These are phyloP conservation scores for Stictonetta naevosa DNA, from an alignment of 2,113 vertebrate genomes.

Conservation along the genomic window DNA sequence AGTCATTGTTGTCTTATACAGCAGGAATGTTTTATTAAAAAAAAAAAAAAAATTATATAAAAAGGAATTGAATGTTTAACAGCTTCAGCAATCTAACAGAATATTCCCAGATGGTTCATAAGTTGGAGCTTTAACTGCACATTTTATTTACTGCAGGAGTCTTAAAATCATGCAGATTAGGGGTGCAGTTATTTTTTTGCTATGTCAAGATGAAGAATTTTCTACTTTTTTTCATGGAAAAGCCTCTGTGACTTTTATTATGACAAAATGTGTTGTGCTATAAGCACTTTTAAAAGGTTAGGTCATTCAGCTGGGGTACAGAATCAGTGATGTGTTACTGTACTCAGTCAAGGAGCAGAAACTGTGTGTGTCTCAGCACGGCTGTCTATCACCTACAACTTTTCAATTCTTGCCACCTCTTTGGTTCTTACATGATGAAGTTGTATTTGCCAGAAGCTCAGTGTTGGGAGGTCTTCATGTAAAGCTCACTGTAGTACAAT, in stretches of 20 bases:
- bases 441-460: background rate
- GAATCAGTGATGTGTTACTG: background rate
- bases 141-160: background rate
- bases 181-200: background rate
- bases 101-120: background rate
- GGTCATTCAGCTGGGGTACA: background rate
- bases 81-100: background rate
- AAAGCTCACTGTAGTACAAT: background rate
- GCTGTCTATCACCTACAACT: background rate
- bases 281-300: background rate
- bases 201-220: background rate
- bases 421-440: background rate
- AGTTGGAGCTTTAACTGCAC: background rate
- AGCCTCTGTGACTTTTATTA: background rate
- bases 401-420: background rate
- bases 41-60: too few species aligned
- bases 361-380: rapidly evolving
- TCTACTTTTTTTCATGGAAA: background rate
- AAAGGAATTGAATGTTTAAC: background rate
- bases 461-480: background rate
- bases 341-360: background rate
- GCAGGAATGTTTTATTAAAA: background rate
- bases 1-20: background rate
- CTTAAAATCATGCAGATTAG: background rate
- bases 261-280: background rate